Percentiles rank a stretch among this genome's conserved stretches.
These are phyloP conservation scores for Spheniscus mendiculus DNA, from an alignment of 2,113 vertebrate genomes.

Conservation along the genomic window DNA sequence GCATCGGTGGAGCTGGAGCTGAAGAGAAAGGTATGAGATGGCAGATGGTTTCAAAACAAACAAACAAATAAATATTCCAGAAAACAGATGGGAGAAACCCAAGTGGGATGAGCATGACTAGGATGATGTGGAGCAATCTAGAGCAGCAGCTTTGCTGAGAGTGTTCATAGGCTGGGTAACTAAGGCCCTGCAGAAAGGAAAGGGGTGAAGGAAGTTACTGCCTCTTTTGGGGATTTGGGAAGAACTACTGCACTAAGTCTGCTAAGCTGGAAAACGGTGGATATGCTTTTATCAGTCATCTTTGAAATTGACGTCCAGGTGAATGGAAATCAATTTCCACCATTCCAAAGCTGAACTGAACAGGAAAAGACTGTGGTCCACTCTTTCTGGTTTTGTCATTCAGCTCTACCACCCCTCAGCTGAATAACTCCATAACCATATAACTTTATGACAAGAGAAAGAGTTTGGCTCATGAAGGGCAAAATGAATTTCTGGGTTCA, in stretches of 20 bases:
- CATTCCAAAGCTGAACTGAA: background rate
- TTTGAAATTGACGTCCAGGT: background rate
- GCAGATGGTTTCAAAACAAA: conserved; percentile 16
- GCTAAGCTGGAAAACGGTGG: background rate
- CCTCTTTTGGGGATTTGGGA: background rate
- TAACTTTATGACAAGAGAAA: background rate
- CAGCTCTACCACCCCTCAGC: background rate
- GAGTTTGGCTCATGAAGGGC: background rate
- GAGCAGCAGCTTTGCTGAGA: background rate
- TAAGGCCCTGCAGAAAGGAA: background rate
- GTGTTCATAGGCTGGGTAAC: background rate
- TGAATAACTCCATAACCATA: background rate
- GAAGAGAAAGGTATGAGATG: background rate
- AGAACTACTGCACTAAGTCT: background rate
- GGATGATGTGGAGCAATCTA: background rate
- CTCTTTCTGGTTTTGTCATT: background rate
- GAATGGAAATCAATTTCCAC: background rate
- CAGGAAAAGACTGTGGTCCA: background rate
- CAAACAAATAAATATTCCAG: background rate
- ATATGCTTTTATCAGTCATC: background rate
- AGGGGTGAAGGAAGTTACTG: background rate
- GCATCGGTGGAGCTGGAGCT: background rate
- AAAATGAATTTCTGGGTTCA: background rate
- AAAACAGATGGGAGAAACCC: background rate
- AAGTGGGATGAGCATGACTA: background rate